Evolutionary conservation across 2,113 vertebrate genomes (phyloP).

Genomic region (Aptenodytes forsteri): DNA sequence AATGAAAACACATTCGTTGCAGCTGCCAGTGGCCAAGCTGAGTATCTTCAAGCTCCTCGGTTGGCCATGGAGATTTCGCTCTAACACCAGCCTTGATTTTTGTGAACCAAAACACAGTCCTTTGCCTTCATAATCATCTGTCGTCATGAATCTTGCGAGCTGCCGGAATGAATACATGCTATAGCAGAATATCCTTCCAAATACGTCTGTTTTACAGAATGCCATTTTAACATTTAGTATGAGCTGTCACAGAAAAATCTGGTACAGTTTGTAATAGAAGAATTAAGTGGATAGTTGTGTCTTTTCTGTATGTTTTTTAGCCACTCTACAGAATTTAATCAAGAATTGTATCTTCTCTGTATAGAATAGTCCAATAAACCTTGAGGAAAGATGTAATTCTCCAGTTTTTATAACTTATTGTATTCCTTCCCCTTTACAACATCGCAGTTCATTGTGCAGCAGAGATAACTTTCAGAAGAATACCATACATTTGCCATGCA

Average conservation of each 20-base stretch:
- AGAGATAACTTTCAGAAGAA: conserved; percentile 45
- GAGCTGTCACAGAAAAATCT: neutral
- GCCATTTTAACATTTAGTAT: neutral
- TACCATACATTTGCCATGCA: neutral
- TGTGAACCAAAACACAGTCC: neutral
- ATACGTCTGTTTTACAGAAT: neutral
- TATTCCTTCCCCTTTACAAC: conserved; percentile 11
- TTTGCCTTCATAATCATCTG: neutral
- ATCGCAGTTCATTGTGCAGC: neutral
- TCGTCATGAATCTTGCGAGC: neutral
- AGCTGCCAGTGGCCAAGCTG: neutral
- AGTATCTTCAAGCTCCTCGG: fast-evolving
- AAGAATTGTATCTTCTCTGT: neutral
- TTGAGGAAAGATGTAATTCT: neutral
- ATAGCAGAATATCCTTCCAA: neutral
- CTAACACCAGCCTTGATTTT: neutral
- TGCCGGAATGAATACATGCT: neutral
- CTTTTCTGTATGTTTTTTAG: neutral
- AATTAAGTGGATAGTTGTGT: neutral
- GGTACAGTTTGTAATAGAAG: neutral
- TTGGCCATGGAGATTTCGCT: neutral
- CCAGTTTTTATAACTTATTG: neutral
- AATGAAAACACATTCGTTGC: neutral
- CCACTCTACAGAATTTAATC: neutral
- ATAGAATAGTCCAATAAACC: neutral